phyloP scores from a whole-genome alignment of 37 sponge, comb jelly and placozoan species.

The Tethya wilhelma region DNA sequence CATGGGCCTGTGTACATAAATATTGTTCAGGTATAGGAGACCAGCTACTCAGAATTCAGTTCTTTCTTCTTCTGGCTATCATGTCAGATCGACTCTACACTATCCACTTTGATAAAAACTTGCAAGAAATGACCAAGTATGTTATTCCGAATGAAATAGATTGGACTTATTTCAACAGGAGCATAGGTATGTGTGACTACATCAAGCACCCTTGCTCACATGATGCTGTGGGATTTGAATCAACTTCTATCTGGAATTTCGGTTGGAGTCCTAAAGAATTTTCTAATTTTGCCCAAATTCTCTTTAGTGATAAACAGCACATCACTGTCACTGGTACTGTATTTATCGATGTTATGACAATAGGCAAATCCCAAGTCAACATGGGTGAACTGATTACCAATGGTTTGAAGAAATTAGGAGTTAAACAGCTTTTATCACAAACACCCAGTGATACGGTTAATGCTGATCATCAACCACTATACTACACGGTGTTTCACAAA shows the following conservation, averaged over 20 bases:
- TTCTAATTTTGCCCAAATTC: conserved; percentile 2
- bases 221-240: neutral
- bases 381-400: neutral
- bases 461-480: neutral
- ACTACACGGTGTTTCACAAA: conserved; percentile 4
- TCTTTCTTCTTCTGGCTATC: conserved; percentile 35
- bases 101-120: conserved; percentile 28
- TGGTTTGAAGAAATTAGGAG: conserved; percentile 12
- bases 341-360: neutral
- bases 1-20: conserved; percentile 26
- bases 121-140: neutral
- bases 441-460: neutral
- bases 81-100: conserved; percentile 47
- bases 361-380: neutral
- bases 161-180: conserved; percentile 14
- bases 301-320: conserved; percentile 5
- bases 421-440: neutral
- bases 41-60: conserved; percentile 22
- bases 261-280: conserved; percentile 26
- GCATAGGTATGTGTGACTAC: conserved; percentile 6
- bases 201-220: neutral
- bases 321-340: conserved; percentile 5
- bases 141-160: conserved; percentile 33
- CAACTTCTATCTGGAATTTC: conserved; percentile 9
- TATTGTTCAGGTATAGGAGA: conserved; percentile 54